Percentiles rank a stretch among this genome's conserved stretches.
These are phyloP conservation scores for Scolopax bukidnonensis DNA, from an alignment of 2,797 vertebrate species.

Conservation along the genomic window DNA sequence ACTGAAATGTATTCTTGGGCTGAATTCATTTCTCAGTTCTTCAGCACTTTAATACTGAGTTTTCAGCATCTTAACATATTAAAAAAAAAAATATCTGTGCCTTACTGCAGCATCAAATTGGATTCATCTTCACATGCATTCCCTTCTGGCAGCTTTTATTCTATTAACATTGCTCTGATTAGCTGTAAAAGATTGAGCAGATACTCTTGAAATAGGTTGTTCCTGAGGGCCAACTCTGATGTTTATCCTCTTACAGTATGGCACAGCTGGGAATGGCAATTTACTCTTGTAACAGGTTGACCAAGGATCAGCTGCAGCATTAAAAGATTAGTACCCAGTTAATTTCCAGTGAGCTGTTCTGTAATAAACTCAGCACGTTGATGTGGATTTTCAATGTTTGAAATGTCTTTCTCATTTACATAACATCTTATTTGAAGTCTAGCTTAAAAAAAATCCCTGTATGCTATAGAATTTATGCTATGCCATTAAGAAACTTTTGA, in stretches of 20 bases:
- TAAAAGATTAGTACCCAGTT: constrained; percentile 61
- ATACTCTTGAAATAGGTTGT: constrained; percentile 28
- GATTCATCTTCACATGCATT: background rate
- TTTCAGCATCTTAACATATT: background rate
- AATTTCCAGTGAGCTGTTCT: constrained; percentile 28
- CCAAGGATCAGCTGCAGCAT: constrained; percentile 54
- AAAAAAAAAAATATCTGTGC: background rate
- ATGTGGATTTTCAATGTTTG: background rate
- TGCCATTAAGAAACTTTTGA: background rate
- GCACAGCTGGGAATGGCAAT: constrained; percentile 64
- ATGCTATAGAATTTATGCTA: background rate
- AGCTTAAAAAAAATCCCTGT: background rate
- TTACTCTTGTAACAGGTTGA: constrained; percentile 50
- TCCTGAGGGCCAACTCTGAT: background rate
- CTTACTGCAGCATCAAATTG: background rate
- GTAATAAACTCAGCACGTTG: background rate
- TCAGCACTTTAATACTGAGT: background rate
- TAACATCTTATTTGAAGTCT: background rate
- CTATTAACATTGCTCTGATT: background rate
- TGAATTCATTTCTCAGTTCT: background rate
- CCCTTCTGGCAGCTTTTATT: background rate
- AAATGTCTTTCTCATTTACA: background rate
- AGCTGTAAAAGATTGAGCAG: background rate
- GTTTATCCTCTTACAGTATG: constrained; percentile 27
- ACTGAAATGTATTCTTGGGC: background rate